Base-by-base conservation (phyloP, 2,888 invertebrate species). In the Megamerina dolium region DNA sequence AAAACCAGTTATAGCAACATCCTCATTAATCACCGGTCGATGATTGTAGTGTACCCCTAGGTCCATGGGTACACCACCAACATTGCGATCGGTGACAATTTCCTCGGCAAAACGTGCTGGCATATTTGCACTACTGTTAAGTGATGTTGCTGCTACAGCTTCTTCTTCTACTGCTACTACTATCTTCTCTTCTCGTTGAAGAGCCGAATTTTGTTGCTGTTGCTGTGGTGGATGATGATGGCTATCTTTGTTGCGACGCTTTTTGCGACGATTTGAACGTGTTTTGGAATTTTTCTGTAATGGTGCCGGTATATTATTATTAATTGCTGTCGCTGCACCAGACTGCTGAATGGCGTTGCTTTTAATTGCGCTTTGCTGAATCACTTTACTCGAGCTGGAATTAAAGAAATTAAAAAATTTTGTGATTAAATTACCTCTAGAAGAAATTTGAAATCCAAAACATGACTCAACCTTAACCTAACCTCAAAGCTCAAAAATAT, bases 1-100 rank as follows among this genome's bases (percentile, higher is more conserved):
- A 57, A 91, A 77, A 16, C 92, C 91, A 37, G 84, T 79, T 61
- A 92, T 83, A 58, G 89, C 88, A 58, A 91, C 78, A 46, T 83
- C 84, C 51, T 84, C 83, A 36, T 75, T 55, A n/a, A 42, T 53
- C 21, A 63, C 45, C 48, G 54, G 47, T 13, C 60, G 57, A 17
- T 54, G 50, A 46, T 43, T 56, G 46, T 60, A 63, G 52, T 55
- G 58, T 37, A 61, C 63, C 47, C 64, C 64, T 52, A 62, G 53
- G 55, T 65, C 60, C 54, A 63, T 57, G 26, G 51, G 44, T 29
- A 53, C 58, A 52, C 60, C 60, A 51, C 58, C 63, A 38, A 61
- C 60, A 46, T 60, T 64, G 47, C 66, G 67, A n/a, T n/a, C n/a
- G 46, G 63, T 66, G 48, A 69, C 59, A 23, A 70, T 64, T 50